Base-by-base conservation (phyloP, 1,140 invertebrate species). In the Leptopilina clavipes region DNA sequence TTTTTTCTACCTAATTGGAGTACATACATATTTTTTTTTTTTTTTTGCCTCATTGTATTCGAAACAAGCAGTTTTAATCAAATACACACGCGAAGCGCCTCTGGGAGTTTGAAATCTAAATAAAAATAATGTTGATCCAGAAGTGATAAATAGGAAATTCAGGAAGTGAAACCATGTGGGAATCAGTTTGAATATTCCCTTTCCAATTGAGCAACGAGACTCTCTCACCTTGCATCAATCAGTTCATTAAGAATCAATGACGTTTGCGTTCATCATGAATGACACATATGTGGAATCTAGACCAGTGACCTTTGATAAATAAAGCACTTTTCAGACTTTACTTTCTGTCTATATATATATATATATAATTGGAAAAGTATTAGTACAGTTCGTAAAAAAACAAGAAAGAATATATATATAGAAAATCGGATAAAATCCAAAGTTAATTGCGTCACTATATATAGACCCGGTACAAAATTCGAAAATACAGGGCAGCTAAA, bases 401-500 rank as follows among this genome's bases (percentile, higher is more conserved):
- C 71, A 74, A 56, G 14, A 54, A 71, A 70, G 25, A 31, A 31
- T 40, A n/a, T n/a, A n/a, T n/a, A n/a, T n/a, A 1, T 65, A 22
- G 12, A 11, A 65, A 65, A 65, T 65, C 17, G 19, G 22, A 31
- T 14, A 65, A 65, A 31, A 31, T 65, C 25, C 12, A 31, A n/a
- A 65, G 12, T 31, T 7, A 65, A 65, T 65, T 65, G 25, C 22
- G 59, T 22, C 19, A 22, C 48, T 40, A 40, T 40, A 40, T 40
- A 40, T 40, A 14, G 74, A 14, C 10, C n/a, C 11, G 14, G 10
- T 25, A 44, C 8, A 77, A 74, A 79, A 77, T 77, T 70, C 43
- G 75, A 74, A 71, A 70, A 56, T 52, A 75, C 70, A 65, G 43
- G 40, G 37, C 72, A 81, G 75, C 14, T 40, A 77, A 76, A 65